These are phyloP conservation scores for Glossophaga mutica DNA, from an alignment of 2,797 vertebrate genomes.

Conservation along the genomic window DNA sequence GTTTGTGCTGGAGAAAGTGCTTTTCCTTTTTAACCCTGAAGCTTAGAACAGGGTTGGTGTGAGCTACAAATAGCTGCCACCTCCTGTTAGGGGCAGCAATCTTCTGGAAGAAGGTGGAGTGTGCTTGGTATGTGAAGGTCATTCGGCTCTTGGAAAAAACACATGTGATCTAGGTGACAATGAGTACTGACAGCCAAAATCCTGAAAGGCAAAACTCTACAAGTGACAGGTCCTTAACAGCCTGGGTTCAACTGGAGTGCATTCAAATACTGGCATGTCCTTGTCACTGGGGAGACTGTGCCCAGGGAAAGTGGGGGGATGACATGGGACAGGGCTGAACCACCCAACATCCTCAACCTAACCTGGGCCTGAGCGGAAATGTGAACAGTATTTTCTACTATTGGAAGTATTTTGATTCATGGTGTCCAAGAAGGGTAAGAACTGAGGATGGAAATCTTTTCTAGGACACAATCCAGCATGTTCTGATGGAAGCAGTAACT, in stretches of 20 bases:
- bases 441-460: background rate
- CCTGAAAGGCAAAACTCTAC: constrained; percentile 25
- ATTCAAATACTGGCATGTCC: background rate
- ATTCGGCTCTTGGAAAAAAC: background rate
- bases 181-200: background rate
- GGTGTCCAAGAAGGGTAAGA: background rate
- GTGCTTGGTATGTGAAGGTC: constrained; percentile 13
- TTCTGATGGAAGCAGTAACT: background rate
- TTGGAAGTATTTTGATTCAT: background rate
- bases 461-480: background rate
- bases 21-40: constrained; percentile 9
- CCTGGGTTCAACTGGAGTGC: constrained; percentile 46
- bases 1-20: background rate
- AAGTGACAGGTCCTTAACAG: constrained; percentile 41
- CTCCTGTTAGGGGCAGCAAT: background rate
- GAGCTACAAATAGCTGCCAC: background rate
- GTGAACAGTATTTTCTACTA: background rate
- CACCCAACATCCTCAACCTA: background rate
- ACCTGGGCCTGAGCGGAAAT: background rate
- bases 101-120: background rate
- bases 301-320: background rate
- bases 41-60: background rate
- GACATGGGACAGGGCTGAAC: background rate
- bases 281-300: background rate
- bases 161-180: constrained; percentile 28